Base-by-base conservation (phyloP, 2,888 invertebrate species). In the Oscheius sp. region DNA sequence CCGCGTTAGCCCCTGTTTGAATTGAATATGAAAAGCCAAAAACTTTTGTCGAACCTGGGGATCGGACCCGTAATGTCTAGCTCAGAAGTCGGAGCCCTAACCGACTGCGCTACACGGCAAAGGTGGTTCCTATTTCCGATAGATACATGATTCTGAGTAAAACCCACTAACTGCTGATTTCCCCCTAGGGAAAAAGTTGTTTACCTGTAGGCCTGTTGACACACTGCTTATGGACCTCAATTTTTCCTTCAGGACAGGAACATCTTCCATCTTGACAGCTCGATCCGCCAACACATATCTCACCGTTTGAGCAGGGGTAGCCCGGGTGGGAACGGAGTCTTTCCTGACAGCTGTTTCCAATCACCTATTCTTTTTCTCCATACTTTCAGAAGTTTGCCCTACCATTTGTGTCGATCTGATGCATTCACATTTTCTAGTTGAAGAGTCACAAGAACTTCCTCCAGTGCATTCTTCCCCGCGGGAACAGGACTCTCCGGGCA, bases 301-400 rank as follows among this genome's bases (percentile, higher is more conserved):
- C 85, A 5, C 83, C 84, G 73, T 85, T 83, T 21, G 76, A 79
- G 65, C 86, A 87, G 13, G 86, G 85, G 53, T 83, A 85, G 37
- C 87, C 87, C 2, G 87, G 88, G 65, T 86, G 85, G 21, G 85
- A 82, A 2, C 84, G 73, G 4, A 86, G 79, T n/a, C 86, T 72
- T 42, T 81, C 80, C 7, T 84, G 79, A 51, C 86, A 86, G 9
- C 73, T 75, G 9, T 81, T 75, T 4, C 82, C 82, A 55, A 81
- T 76, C 1, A 81, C 63, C 75, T 75, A 68, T 21, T 9, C 1
- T 53, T 53, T 53, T 13, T 53, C n/a, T 42, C 21, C 21, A 7
- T 42, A n/a, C 2, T 4, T 32, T 42, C 7, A 21, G 10, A 2
- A 55, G 21, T 50, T 79, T 79, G 35, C 83, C 3, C 76, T 11